Conservation (phyloP, 2,888 invertebrate species). For the Ophioninae sp. region DNA sequence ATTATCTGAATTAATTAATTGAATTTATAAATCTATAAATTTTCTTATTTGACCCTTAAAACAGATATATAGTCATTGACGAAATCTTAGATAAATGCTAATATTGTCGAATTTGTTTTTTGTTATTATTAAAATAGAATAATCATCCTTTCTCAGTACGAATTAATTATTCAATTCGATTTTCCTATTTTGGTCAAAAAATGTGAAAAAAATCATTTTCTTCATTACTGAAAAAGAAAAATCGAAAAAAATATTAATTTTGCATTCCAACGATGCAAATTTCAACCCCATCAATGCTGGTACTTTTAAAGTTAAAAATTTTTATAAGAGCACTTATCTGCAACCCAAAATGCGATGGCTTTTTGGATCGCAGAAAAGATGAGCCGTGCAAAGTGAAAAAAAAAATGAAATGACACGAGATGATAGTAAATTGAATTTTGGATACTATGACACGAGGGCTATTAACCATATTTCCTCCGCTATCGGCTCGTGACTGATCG, state of each 20-base stretch:
- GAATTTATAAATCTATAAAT: no score
- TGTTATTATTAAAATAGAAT: no score
- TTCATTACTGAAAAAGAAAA: background rate
- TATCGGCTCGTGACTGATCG: conserved; percentile 70
- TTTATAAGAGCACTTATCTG: background rate
- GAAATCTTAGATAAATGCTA: no score
- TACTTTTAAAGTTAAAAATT: background rate
- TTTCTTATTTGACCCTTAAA: no score
- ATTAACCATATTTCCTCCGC: conserved; percentile 65
- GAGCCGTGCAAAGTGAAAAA: conserved; percentile 1
- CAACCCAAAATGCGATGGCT: background rate
- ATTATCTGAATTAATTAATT: no score
- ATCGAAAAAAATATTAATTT: no score
- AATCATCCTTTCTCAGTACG: no score
- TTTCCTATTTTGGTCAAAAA: no score
- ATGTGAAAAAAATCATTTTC: background rate
- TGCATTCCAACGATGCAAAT: conserved; percentile 7
- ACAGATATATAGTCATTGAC: no score
- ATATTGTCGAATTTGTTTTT: no score
- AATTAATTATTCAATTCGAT: no score
- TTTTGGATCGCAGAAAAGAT: background rate
- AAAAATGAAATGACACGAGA: conserved; percentile 50
- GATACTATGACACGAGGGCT: conserved; percentile 53
- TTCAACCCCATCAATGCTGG: background rate
- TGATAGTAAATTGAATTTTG: conserved; percentile 63